Conservation (phyloP, 2,113 vertebrate genomes). For the Salvator merianae region DNA sequence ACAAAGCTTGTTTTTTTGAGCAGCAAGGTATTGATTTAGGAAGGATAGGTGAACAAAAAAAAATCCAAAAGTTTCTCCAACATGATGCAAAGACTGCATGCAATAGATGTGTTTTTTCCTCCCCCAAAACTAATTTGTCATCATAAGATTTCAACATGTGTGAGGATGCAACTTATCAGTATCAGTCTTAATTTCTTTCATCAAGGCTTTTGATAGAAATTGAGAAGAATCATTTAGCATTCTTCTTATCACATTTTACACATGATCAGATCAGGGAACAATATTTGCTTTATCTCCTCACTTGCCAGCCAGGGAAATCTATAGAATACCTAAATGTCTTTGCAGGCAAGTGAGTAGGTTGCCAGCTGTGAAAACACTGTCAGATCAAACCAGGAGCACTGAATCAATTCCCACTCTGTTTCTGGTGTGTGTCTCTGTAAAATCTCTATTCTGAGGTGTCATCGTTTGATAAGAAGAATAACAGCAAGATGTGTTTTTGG, state of each 20-base stretch:
- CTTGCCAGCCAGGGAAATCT: constrained; percentile 40
- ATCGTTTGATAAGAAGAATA: constrained; percentile 67
- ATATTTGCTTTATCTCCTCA: constrained; percentile 64
- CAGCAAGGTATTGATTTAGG: constrained; percentile 4
- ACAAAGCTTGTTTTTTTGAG: constrained; percentile 8
- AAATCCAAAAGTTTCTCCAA: constrained; percentile 40
- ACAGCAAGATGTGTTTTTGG: constrained; percentile 26
- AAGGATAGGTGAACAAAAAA: constrained; percentile 2
- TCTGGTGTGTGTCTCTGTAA: constrained; percentile 34
- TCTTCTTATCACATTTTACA: constrained; percentile 70
- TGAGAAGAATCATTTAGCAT: constrained; percentile 66
- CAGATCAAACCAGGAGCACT: constrained; percentile 38
- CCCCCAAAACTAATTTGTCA: constrained; percentile 37
- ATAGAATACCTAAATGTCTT: constrained; percentile 54
- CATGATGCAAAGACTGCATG: constrained; percentile 48
- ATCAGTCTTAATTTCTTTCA: constrained; percentile 70
- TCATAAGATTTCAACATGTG: constrained; percentile 36
- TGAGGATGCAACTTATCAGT: constrained; percentile 64
- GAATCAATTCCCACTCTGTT: constrained; percentile 64
- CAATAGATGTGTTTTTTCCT: constrained; percentile 31
- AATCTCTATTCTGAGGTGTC: constrained; percentile 64
- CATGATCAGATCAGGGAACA: constrained; percentile 67
- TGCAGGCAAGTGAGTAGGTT: constrained; percentile 29
- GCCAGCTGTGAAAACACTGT: constrained; percentile 58
- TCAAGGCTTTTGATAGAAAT: constrained; percentile 62